phyloP scores from a whole-genome alignment of 2,888 invertebrate species.

The Syrista parreyssii region DNA sequence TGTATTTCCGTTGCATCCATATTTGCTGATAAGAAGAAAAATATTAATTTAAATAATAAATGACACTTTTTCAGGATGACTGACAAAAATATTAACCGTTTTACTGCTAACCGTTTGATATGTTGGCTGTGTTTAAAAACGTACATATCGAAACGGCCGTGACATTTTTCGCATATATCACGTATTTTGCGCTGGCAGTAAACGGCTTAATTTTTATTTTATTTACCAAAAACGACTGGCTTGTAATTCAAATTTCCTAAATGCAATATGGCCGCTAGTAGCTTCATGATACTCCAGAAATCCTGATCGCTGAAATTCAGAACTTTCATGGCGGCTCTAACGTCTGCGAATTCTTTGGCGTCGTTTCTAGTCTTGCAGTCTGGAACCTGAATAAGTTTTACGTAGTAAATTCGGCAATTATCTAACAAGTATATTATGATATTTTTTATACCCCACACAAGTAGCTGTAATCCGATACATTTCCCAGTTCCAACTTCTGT shows the following conservation, averaged over 20 bases:
- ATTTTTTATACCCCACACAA: constrained; percentile 74
- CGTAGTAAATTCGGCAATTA: background rate
- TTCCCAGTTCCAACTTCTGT: constrained; percentile 78
- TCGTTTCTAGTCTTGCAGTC: constrained; percentile 86
- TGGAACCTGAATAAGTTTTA: background rate
- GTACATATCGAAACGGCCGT: too few relatives aligned
- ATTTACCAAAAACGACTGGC: constrained; percentile 69
- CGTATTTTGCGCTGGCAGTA: too few relatives aligned
- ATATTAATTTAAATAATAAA: background rate
- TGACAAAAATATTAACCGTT: background rate
- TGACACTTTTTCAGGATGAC: background rate
- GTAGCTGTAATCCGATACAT: constrained; percentile 82
- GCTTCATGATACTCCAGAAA: constrained; percentile 84
- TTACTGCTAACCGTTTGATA: too few relatives aligned
- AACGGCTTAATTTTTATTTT: background rate
- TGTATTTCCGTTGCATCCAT: constrained; percentile 89
- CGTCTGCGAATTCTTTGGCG: constrained; percentile 85
- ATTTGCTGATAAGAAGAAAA: constrained; percentile 71
- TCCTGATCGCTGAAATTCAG: constrained; percentile 88
- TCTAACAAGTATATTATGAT: background rate
- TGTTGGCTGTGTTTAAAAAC: too few relatives aligned
- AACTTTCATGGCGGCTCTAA: constrained; percentile 92
- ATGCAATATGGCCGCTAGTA: constrained; percentile 90
- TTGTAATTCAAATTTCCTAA: constrained; percentile 92
- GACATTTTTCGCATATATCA: too few relatives aligned